Conservation (phyloP, 2,113 vertebrate genomes). For the Scortum barcoo region DNA sequence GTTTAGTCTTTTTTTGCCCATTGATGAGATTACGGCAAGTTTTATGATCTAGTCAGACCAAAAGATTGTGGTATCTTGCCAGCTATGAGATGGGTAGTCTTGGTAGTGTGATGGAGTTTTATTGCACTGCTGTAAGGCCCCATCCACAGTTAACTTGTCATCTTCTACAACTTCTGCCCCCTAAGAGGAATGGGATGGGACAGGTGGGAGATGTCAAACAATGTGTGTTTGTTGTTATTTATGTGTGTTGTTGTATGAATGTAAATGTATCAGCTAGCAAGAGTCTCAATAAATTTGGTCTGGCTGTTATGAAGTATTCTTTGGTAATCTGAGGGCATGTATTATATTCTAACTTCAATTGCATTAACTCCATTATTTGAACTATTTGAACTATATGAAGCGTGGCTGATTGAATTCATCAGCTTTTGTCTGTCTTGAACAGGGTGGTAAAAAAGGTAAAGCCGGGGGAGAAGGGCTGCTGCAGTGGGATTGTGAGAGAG, state of each 20-base stretch:
- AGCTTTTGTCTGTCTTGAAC: constrained; percentile 28
- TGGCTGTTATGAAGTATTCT: constrained; percentile 74
- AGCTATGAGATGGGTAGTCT: constrained; percentile 81
- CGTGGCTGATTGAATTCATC: neutral
- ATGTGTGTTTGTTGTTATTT: constrained; percentile 42
- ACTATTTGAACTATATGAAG: neutral
- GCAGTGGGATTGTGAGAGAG: constrained; percentile 92
- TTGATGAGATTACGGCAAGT: constrained; percentile 78
- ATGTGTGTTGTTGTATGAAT: constrained; percentile 57
- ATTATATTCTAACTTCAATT: neutral
- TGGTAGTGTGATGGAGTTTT: constrained; percentile 76
- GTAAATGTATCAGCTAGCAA: constrained; percentile 67
- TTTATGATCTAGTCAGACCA: constrained; percentile 66
- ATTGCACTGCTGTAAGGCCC: constrained; percentile 81
- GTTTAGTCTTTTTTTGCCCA: constrained; percentile 43
- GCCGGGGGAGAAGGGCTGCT: constrained; percentile 75
- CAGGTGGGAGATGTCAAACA: constrained; percentile 67
- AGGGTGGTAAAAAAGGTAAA: constrained; percentile 90
- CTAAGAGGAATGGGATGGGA: constrained; percentile 53
- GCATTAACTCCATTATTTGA: neutral
- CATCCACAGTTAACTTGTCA: constrained; percentile 69
- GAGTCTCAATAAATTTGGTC: constrained; percentile 50
- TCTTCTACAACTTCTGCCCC: constrained; percentile 27
- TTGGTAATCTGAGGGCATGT: constrained; percentile 84
- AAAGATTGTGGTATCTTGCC: constrained; percentile 52